phyloP scores from a whole-genome alignment of 2,888 invertebrate genomes.

The Acanthopleura granulata region DNA sequence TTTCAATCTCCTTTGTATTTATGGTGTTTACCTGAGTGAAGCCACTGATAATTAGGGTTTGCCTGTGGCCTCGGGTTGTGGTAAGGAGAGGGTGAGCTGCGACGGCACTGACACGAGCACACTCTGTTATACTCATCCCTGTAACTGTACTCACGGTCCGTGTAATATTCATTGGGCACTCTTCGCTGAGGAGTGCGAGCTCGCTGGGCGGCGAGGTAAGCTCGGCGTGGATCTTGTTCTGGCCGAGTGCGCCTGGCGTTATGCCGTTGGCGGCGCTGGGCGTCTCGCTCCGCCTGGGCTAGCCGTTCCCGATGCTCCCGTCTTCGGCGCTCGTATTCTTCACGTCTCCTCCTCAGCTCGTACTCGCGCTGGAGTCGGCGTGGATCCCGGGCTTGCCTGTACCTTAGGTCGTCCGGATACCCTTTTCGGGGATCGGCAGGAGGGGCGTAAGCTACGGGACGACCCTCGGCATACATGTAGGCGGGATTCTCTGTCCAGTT shows the following conservation, averaged over 20 bases:
- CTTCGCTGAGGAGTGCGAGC: neutral
- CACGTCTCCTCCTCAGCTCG: neutral
- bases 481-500: conserved; percentile 12
- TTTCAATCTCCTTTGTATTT: too few relatives aligned
- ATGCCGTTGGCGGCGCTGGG: neutral
- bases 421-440: neutral
- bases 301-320: neutral
- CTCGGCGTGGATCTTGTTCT: neutral
- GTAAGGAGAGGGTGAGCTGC: neutral
- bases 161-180: neutral
- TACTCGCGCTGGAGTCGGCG: neutral
- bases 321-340: neutral
- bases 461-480: conserved; percentile 1
- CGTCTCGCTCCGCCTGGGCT: neutral
- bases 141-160: neutral
- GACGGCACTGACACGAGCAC: conserved; percentile 5
- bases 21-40: too few relatives aligned
- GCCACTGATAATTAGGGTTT: neutral
- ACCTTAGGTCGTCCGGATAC: neutral
- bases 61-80: neutral
- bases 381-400: neutral
- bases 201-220: neutral
- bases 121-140: conserved; percentile 10
- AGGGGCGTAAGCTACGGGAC: neutral
- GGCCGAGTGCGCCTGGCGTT: neutral